Evolutionary conservation across 2,113 vertebrate genomes (phyloP), one percentile per base, ranked within the genome.

Genomic region (Rhipidura dahli): DNA sequence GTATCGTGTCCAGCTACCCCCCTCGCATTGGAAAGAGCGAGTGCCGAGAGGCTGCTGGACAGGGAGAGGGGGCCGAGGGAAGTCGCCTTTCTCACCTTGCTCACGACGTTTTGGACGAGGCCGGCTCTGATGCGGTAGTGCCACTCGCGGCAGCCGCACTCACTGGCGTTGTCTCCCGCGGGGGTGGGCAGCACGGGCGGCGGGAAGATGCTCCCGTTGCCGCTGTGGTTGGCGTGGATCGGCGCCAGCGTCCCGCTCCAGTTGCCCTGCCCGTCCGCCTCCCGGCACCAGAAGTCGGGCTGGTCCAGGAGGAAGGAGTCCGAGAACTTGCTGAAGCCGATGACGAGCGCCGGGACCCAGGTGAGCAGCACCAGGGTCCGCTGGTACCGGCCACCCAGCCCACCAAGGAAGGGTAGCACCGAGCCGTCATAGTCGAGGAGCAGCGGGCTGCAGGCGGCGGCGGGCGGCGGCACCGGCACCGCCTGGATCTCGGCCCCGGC

Each of bases 291-390:
- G 97, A 98, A 98, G 89, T 98, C 97, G 7, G 98, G 99, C 88
- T 99, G 99, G 60, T 99, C 99, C 97, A 99, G 91, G 7, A 99
- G 98, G 93, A 99, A 99, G 94, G 98, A 99, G 98, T 99, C 99
- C 91, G 99, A 99, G 97, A 99, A 99, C 97, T 99, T 99, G 93
- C 99, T 99, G 94, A 99, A 99, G 93, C 99, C 99, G 77, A 99
- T 99, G 96, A 99, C 98, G 54, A 99, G 97, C 37, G 99, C 99
- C 13, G 99, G 99, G 49, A 99, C 97, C 99, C 99, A 99, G 84
- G 99, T 99, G 97, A 99, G 99, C 83, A 99, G 97, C 94, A 99
- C 98, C n/a, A 99, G 98, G 93, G 98, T 98, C 92, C 97, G 98
- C 98, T 99, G 99, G 90, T 98, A 98, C 51, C 97, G 90, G 33